phyloP scores from a whole-genome alignment of 2,797 vertebrate species.

The Sebastiscus tertius region DNA sequence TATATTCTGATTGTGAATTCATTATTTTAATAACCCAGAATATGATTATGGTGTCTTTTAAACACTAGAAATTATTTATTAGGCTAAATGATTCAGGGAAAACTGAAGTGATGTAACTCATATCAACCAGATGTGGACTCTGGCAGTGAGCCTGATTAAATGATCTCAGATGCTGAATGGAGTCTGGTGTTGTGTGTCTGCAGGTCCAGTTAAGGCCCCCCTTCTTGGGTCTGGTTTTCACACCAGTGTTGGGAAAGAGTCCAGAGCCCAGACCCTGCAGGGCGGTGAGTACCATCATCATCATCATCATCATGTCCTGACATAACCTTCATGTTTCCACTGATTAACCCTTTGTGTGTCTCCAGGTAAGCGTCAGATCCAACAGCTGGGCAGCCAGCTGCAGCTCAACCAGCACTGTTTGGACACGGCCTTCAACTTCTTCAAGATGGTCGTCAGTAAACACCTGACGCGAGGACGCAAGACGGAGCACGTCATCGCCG shows the following conservation, averaged over 20 bases:
- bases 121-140: background rate
- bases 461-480: slow-evolving; percentile 94
- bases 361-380: slow-evolving; percentile 94
- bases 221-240: slow-evolving; percentile 92
- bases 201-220: slow-evolving; percentile 91
- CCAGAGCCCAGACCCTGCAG: slow-evolving; percentile 92
- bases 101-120: too few species aligned
- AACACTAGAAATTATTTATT: too few species aligned
- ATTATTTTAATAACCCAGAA: too few species aligned
- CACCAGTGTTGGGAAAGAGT: slow-evolving; percentile 93
- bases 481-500: slow-evolving; percentile 93
- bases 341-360: slow-evolving; percentile 17
- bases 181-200: background rate
- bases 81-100: too few species aligned
- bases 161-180: background rate
- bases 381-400: slow-evolving; percentile 95
- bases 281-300: slow-evolving; percentile 82
- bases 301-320: background rate
- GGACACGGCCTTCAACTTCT: slow-evolving; percentile 99
- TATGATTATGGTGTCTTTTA: too few species aligned
- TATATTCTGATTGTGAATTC: too few species aligned
- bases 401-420: slow-evolving; percentile 98
- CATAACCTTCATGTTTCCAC: background rate
- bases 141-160: background rate
- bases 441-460: slow-evolving; percentile 98